These are phyloP conservation scores for Dasyprocta punctata DNA, from an alignment of 2,113 vertebrate species.

Conservation along the genomic window DNA sequence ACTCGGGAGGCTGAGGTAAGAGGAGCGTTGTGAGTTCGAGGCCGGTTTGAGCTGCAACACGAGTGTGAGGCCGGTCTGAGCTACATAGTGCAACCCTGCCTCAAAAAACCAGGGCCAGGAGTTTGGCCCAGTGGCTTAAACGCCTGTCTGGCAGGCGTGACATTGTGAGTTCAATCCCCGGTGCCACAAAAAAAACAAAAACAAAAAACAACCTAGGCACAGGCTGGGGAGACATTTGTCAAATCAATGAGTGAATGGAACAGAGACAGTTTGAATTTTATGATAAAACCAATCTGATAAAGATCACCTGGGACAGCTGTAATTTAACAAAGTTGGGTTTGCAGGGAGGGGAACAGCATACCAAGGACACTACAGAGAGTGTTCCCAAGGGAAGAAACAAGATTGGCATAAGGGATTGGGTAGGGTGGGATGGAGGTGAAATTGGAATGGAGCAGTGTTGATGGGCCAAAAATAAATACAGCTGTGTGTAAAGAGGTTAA, in stretches of 20 bases:
- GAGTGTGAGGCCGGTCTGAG: no score
- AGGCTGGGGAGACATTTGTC: background rate
- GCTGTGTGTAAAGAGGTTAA: background rate
- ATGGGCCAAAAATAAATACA: background rate
- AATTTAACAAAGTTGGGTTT: background rate
- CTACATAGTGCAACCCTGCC: no score
- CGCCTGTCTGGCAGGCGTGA: no score
- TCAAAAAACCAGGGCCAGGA: no score
- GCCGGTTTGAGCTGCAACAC: no score
- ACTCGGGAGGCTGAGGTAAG: no score
- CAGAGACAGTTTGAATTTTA: background rate
- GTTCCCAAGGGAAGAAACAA: background rate
- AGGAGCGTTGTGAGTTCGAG: no score
- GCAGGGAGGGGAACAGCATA: background rate
- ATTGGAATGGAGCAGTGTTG: background rate
- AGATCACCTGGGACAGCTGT: background rate
- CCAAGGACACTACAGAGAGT: background rate
- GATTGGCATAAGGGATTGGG: background rate
- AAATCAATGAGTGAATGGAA: background rate
- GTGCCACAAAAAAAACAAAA: no score
- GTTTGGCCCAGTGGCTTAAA: no score
- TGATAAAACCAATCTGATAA: background rate
- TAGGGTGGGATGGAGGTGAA: background rate
- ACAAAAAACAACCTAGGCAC: no score
- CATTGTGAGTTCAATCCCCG: no score